Evolutionary conservation across 2,888 invertebrate genomes (phyloP), one percentile per base, ranked within the genome.

Genomic region (Acrobasis consociella): DNA sequence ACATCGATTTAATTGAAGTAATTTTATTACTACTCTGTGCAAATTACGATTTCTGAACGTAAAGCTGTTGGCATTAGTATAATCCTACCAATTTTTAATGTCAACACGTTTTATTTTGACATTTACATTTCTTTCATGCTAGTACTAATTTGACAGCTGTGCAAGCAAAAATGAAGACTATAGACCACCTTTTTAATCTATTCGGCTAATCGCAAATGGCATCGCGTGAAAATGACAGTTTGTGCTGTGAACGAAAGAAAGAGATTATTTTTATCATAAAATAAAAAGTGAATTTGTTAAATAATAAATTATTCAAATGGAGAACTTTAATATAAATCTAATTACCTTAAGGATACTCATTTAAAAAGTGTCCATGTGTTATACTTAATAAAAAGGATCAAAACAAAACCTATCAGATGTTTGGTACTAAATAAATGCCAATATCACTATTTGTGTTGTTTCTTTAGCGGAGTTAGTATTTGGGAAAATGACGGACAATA

Each of bases 401-500:
- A 58, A 70, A 70, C 69, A 76, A 72, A 73, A 71, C 66, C 60
- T 69, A 78, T 77, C 83, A 84, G 75, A 83, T 84, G 82, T 78
- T 81, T 72, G 65, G 68, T 72, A 69, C 69, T 71, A 68, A 69
- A 13, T 68, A 62, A 66, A 70, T 73, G 76, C 67, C 69, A 69
- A 72, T 80, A 78, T 75, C 76, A 75, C 63, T 72, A 71, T 67
- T 73, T 75, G 67, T 74, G 69, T 72, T 69, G 69, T 72, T 69
- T 69, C 71, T 69, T 70, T 71, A 73, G 68, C 72, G 69, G 62
- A 70, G 60, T 64, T 65, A 60, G 60, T 62, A 63, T 49, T 62
- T 37, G 15, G 11, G 16, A 55, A 55, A 55, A 91, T 91, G 90
- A 86, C 83, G 79, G 91, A 91, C 66, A 82, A 65, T 64, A 89